Evolutionary conservation across 2,888 invertebrate genomes (phyloP).

Genomic region (Branchellion lobata): DNA sequence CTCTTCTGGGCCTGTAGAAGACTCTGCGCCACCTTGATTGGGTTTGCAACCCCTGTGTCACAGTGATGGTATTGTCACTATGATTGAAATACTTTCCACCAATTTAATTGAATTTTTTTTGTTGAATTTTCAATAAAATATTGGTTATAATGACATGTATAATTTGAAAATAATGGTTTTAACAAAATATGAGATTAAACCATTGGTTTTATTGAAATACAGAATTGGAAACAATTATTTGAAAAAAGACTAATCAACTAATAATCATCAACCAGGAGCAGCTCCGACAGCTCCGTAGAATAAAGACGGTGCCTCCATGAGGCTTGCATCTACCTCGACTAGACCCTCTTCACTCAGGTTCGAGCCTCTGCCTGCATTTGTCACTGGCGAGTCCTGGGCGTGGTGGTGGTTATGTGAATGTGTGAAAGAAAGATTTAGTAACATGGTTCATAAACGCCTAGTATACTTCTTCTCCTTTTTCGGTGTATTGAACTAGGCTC

Average conservation of each 20-base stretch:
- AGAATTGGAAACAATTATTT: background rate
- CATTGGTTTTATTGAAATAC: background rate
- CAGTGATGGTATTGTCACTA: too few relatives aligned
- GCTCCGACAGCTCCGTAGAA: conserved; percentile 83
- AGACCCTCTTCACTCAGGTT: conserved; percentile 82
- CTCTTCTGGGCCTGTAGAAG: conserved; percentile 77
- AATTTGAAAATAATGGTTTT: conserved; percentile 11
- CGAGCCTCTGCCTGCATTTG: conserved; percentile 91
- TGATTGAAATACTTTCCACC: too few relatives aligned
- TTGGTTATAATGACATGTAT: too few relatives aligned
- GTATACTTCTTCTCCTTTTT: too few relatives aligned
- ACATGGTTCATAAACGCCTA: too few relatives aligned
- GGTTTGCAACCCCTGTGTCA: conserved; percentile 61
- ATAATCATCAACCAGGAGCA: conserved; percentile 71
- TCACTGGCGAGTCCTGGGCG: conserved; percentile 73
- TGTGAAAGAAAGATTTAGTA: too few relatives aligned
- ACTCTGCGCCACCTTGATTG: conserved; percentile 66
- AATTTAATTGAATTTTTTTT: too few relatives aligned
- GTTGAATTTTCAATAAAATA: too few relatives aligned
- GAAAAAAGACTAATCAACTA: too few relatives aligned
- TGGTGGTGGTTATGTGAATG: conserved; percentile 64
- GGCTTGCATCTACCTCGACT: conserved; percentile 93
- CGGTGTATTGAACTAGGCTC: too few relatives aligned
- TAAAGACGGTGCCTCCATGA: conserved; percentile 84
- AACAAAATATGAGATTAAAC: too few relatives aligned